Evolutionary conservation across 2,113 vertebrate species (phyloP).

Genomic region (Ceyx margarethae): DNA sequence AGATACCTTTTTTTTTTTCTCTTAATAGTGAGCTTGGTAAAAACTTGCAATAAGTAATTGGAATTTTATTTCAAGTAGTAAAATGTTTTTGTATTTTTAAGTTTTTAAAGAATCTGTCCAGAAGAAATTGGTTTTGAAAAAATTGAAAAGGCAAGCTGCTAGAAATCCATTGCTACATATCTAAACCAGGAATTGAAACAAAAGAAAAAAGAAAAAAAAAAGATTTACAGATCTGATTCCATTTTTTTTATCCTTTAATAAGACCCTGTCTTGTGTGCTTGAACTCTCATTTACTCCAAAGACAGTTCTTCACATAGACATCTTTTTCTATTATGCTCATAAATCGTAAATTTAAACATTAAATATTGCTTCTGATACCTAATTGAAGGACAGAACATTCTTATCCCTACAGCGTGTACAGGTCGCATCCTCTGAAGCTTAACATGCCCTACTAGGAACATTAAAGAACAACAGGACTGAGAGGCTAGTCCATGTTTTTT

Average conservation of each 20-base stretch:
- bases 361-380: constrained; percentile 25
- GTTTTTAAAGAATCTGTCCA: background rate
- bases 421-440: background rate
- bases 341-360: background rate
- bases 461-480: background rate
- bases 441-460: background rate
- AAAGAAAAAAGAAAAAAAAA: background rate
- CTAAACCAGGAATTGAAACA: background rate
- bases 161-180: background rate
- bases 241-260: background rate
- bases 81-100: background rate
- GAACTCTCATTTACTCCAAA: background rate
- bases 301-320: background rate
- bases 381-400: background rate
- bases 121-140: constrained; percentile 5
- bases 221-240: background rate
- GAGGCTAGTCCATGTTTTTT: background rate
- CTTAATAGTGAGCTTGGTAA: background rate
- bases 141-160: background rate
- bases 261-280: background rate
- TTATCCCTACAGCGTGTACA: background rate
- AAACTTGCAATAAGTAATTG: background rate
- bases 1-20: background rate
- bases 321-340: background rate
- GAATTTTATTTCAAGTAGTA: background rate